phyloP scores from a whole-genome alignment of 2,797 vertebrate genomes.

The Trematomus bernacchii region DNA sequence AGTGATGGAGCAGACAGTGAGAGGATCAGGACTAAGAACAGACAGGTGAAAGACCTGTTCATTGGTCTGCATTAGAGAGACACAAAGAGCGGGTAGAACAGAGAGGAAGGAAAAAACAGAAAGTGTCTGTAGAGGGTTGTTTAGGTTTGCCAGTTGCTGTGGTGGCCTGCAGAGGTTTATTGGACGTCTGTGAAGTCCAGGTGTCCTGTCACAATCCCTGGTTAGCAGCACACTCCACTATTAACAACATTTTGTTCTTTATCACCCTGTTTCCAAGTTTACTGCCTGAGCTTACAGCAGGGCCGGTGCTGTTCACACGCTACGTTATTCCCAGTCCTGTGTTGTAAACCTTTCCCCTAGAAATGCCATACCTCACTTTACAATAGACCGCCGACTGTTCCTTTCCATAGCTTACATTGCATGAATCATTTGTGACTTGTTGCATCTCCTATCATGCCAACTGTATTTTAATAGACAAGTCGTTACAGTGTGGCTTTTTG shows the following conservation, averaged over 20 bases:
- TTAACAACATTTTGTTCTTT: conserved; percentile 76
- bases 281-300: conserved; percentile 34
- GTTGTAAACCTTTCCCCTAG: conserved; percentile 41
- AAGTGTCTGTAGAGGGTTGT: conserved; percentile 9
- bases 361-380: conserved; percentile 50
- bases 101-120: neutral
- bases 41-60: conserved; percentile 35
- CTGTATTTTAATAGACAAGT: conserved; percentile 17
- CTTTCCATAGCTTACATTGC: conserved; percentile 52
- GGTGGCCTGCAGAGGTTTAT: conserved; percentile 24
- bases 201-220: conserved; percentile 51
- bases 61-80: conserved; percentile 31
- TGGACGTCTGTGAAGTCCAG: conserved; percentile 26
- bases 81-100: conserved; percentile 2
- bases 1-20: conserved; percentile 3
- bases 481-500: neutral
- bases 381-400: conserved; percentile 43
- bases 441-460: neutral
- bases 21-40: conserved; percentile 30
- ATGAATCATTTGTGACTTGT: neutral
- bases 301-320: conserved; percentile 31
- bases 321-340: conserved; percentile 19
- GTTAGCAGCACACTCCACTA: conserved; percentile 52
- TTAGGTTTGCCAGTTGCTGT: conserved; percentile 48
- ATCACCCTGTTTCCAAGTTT: conserved; percentile 62